A percentile compares a stretch with the other conserved stretches of the same genome.
Conservation (phyloP, 2,888 invertebrate species). For the Hartigia nigra region DNA sequence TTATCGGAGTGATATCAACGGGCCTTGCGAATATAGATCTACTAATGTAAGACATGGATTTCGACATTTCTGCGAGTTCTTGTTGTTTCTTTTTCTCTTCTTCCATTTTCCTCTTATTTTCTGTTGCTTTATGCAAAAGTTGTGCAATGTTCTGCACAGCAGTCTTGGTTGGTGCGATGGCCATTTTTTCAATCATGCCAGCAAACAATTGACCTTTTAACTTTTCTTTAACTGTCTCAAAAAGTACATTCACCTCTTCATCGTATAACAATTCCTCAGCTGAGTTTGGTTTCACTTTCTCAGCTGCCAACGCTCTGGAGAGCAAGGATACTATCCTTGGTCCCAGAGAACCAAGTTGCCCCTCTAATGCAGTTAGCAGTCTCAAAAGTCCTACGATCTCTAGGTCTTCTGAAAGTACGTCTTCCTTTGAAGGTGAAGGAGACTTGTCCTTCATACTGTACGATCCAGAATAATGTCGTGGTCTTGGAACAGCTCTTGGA, state of each 20-base stretch:
- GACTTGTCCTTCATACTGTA: constrained; percentile 61
- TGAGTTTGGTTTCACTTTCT: constrained; percentile 78
- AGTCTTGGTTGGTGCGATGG: constrained; percentile 78
- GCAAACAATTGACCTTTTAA: constrained; percentile 82
- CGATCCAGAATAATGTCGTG: constrained; percentile 48
- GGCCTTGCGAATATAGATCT: constrained; percentile 47
- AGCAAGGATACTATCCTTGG: constrained; percentile 82
- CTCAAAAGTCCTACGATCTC: constrained; percentile 71
- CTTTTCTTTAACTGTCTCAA: constrained; percentile 89
- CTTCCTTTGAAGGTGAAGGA: constrained; percentile 50
- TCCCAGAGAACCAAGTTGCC: constrained; percentile 85
- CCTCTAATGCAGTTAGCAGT: constrained; percentile 83
- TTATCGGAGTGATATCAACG: constrained; percentile 42
- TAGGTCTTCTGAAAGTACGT: constrained; percentile 54
- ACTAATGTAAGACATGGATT: constrained; percentile 38
- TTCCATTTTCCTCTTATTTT: constrained; percentile 67
- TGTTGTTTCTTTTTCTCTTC: constrained; percentile 56
- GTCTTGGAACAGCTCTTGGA: constrained; percentile 30
- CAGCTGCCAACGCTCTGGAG: constrained; percentile 81
- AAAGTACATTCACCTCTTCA: constrained; percentile 79
- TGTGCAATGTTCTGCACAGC: constrained; percentile 83
- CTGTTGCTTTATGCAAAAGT: constrained; percentile 75
- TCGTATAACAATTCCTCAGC: constrained; percentile 80
- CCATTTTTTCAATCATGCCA: constrained; percentile 72
- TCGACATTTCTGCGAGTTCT: constrained; percentile 50